A percentile compares a stretch with the other conserved stretches of the same genome.
Conservation (phyloP, 2,797 vertebrate species). For the Myioborus miniatus region DNA sequence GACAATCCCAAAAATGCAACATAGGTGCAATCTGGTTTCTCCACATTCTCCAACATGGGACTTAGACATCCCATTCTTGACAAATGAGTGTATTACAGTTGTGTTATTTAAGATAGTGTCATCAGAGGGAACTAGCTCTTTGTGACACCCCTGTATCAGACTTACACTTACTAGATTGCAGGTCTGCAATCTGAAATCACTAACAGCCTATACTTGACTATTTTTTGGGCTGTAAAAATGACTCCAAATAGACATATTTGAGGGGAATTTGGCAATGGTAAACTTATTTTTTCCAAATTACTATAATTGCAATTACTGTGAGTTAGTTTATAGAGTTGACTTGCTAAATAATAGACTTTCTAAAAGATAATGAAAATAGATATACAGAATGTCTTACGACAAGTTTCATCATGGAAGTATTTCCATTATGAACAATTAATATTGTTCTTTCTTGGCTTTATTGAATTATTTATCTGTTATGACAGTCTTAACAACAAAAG, state of each 20-base stretch:
- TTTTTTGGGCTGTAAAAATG: not conserved
- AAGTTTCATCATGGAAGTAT: not conserved
- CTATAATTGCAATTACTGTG: not conserved
- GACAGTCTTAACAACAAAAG: not conserved
- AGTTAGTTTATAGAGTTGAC: not conserved
- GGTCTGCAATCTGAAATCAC: not conserved
- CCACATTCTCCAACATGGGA: not conserved
- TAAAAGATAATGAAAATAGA: not conserved
- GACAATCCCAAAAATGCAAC: not conserved
- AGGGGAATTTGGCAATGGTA: not conserved
- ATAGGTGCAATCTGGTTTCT: not conserved
- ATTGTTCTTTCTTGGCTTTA: not conserved
- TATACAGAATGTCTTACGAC: not conserved
- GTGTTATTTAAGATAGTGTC: not conserved
- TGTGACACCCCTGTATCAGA: not conserved
- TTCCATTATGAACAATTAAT: not conserved
- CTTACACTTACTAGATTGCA: not conserved
- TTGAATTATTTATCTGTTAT: not conserved
- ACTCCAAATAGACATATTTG: not conserved
- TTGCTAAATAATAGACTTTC: not conserved
- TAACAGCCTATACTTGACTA: not conserved
- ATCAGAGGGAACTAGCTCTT: not conserved
- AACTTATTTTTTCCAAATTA: not conserved
- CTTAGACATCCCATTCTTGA: not conserved
- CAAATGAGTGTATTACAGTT: not conserved